Evolutionary conservation across 2,113 vertebrate genomes (phyloP).

Genomic region (Chrysemys picta): DNA sequence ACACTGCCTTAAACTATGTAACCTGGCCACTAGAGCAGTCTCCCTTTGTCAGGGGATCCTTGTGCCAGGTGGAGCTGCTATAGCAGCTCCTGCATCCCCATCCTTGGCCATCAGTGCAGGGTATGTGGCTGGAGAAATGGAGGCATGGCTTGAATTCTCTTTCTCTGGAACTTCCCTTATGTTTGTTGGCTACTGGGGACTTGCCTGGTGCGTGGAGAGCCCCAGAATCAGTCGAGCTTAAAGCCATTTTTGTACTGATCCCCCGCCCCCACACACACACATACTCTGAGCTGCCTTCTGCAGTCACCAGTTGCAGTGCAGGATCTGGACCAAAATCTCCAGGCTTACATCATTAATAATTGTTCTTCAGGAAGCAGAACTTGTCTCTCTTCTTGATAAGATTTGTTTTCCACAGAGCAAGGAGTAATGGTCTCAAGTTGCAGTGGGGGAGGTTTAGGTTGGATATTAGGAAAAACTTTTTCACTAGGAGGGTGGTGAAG

Average conservation of each 20-base stretch:
- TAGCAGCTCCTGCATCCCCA: background rate
- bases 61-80: background rate
- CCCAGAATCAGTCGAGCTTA: background rate
- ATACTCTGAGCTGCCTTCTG: background rate
- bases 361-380: background rate
- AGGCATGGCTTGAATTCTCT: background rate
- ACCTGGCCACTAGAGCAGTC: background rate
- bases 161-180: background rate
- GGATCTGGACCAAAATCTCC: background rate
- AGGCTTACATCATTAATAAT: background rate
- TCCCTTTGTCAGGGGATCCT: background rate
- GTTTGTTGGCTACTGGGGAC: background rate
- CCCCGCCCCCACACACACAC: background rate
- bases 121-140: background rate
- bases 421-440: too few relatives aligned
- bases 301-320: background rate
- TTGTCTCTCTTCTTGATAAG: background rate
- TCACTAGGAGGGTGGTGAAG: too few relatives aligned
- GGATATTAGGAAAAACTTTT: too few relatives aligned
- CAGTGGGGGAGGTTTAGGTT: too few relatives aligned
- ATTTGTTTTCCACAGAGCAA: too few relatives aligned
- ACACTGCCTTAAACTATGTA: background rate
- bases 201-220: background rate
- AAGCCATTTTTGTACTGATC: background rate
- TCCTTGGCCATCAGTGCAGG: rapidly evolving